Base-by-base conservation (phyloP, 2,113 vertebrate species). In the Cyanoramphus novaezelandiae region DNA sequence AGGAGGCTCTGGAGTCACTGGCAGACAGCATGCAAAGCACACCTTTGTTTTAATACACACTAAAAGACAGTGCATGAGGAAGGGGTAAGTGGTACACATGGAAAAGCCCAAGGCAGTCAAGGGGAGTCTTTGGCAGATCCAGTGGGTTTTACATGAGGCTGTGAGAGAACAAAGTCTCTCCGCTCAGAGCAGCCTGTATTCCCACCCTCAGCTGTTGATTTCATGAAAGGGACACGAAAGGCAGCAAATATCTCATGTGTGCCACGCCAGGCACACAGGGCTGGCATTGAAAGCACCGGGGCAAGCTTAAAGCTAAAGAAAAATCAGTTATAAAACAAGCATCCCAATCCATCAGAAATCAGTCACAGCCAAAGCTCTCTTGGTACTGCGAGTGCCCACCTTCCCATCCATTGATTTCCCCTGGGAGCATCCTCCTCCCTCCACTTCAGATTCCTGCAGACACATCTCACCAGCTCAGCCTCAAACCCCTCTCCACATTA, bases 361-460 rank as follows among this genome's bases (percentile, higher is more conserved):
- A 82, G 47, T 72, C 63, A 60, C 33, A 76, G 23, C 17, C 52
- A 85, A 70, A 91, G 12, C 24, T 50, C 25, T 71, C 74, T 29
- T 12, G 7, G 29, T 18, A 64, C 27, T 33, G 14, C 2, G 0
- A n/a, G 3, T 0, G 0, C 28, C 35, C 41, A 46, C n/a, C 33
- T 59, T 47, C 28, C 64, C 60, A 67, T 55, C 44, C 23, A n/a
- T 11, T 31, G 44, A 33, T 67, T 85, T 47, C 47, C 75, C 39
- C 25, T 16, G 37, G 13, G 8, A 74, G 0, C 4, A 2, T 41
- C 55, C 68, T 67, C 6, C 35, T 77, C 37, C 69, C 28, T 67
- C 31, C 29, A 17, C 46, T 52, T 50, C 17, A 57, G 37, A 41
- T 29, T 90, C 64, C 50, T 69, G 27, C 72, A 92, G 78, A 49